Conservation (phyloP, 2,888 invertebrate genomes). For the Oscheius onirici region DNA sequence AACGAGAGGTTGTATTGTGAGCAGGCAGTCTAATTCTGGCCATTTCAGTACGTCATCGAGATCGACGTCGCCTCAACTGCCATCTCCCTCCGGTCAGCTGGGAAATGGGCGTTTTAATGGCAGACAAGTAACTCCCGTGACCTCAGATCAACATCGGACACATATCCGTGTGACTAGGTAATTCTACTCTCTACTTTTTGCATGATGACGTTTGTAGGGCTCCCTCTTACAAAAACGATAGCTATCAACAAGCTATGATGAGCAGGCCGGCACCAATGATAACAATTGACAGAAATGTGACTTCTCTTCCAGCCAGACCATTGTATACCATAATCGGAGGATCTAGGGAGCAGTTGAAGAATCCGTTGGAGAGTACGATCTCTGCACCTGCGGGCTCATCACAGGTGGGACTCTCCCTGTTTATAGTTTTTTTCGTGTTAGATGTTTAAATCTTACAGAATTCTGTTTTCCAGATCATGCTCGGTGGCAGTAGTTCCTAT, state of each 20-base stretch:
- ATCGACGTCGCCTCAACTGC: slow-evolving; percentile 33
- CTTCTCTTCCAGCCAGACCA: background rate
- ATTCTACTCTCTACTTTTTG: background rate
- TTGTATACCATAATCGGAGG: slow-evolving; percentile 1
- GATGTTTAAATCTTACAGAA: background rate
- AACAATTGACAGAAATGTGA: slow-evolving; percentile 11
- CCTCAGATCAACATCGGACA: slow-evolving; percentile 25
- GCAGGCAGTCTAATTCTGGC: no score
- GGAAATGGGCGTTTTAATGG: slow-evolving; percentile 4
- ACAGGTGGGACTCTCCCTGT: background rate
- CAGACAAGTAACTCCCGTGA: slow-evolving; percentile 32
- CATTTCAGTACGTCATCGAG: slow-evolving; percentile 33
- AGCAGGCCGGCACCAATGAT: slow-evolving; percentile 22
- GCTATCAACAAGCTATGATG: slow-evolving; percentile 8
- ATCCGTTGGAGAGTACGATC: slow-evolving; percentile 21
- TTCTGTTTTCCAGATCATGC: slow-evolving; percentile 32
- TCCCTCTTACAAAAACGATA: slow-evolving; percentile 20
- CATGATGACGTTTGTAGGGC: slow-evolving; percentile 10
- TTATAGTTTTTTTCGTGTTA: background rate
- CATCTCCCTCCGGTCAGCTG: slow-evolving; percentile 5
- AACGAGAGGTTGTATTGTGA: no score
- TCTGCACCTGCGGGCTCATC: slow-evolving; percentile 31
- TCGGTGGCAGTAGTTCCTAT: slow-evolving; percentile 23
- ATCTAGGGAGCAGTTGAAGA: background rate
- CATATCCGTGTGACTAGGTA: slow-evolving; percentile 31